phyloP scores from a whole-genome alignment of 2,888 invertebrate species.

The Conus canariensis region DNA sequence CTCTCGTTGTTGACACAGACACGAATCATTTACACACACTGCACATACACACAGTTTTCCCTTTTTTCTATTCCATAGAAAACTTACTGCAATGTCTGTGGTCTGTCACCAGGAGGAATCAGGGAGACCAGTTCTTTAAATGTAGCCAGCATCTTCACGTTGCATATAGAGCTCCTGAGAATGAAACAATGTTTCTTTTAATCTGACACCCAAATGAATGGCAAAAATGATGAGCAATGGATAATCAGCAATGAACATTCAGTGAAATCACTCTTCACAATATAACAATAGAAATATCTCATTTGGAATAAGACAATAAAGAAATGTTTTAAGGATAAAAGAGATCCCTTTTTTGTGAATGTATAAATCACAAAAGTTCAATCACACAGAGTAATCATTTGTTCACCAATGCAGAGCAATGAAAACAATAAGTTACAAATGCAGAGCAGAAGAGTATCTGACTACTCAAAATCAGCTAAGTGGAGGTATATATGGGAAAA shows the following conservation, averaged over 20 bases:
- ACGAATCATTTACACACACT: no score
- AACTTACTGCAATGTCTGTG: slow-evolving; percentile 13
- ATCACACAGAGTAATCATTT: no score
- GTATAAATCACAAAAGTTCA: no score
- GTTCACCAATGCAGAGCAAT: background rate
- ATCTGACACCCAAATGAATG: background rate
- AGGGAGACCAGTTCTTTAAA: slow-evolving; percentile 31
- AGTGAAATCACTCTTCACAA: background rate
- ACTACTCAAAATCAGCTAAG: background rate
- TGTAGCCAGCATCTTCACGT: slow-evolving; percentile 33
- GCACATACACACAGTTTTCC: no score
- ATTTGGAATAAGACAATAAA: no score
- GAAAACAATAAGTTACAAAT: background rate
- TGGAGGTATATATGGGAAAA: background rate
- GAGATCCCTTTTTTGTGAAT: no score
- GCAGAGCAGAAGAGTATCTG: background rate
- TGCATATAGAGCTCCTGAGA: slow-evolving; percentile 49
- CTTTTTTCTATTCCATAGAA: no score
- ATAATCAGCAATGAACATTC: background rate
- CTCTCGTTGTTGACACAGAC: no score
- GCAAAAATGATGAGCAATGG: background rate
- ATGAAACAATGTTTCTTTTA: background rate
- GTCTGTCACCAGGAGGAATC: slow-evolving; percentile 13
- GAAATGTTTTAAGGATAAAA: no score
- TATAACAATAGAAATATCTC: background rate